Conservation (phyloP, 2,113 vertebrate species). For the Plotosus lineatus region DNA sequence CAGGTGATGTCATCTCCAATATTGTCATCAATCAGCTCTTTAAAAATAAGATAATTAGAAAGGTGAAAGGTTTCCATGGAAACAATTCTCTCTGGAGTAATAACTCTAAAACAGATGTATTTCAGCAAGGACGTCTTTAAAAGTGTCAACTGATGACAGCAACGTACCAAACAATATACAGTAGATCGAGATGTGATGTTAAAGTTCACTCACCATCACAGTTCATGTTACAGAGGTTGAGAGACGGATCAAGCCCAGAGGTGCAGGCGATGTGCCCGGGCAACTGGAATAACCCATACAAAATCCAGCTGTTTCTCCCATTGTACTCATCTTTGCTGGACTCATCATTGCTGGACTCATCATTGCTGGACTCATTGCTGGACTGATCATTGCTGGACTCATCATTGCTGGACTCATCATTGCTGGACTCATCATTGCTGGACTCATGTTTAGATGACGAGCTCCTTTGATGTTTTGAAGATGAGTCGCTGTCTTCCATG, state of each 20-base stretch:
- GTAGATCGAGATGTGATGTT: background rate
- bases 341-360: background rate
- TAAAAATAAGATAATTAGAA: background rate
- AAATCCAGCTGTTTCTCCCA: background rate
- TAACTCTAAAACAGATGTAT: background rate
- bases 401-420: no score
- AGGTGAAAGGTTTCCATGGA: background rate
- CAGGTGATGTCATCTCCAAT: slow-evolving; percentile 60
- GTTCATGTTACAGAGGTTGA: slow-evolving; percentile 55
- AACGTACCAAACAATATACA: background rate
- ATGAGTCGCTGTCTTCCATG: no score
- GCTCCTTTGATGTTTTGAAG: no score
- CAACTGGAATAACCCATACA: slow-evolving; percentile 68
- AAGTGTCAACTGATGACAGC: background rate
- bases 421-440: no score
- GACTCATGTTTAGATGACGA: no score
- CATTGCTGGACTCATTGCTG: slow-evolving; percentile 18
- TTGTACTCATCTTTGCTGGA: slow-evolving; percentile 6
- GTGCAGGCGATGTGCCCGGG: slow-evolving; percentile 52
- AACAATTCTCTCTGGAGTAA: background rate
- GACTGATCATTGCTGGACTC: no score
- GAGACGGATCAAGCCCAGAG: background rate
- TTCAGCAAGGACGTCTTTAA: background rate
- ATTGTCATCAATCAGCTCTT: slow-evolving; percentile 59
- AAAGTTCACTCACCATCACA: slow-evolving; percentile 58